Evolutionary conservation across 2,888 invertebrate species (phyloP).

Genomic region (Mylabris sibirica): DNA sequence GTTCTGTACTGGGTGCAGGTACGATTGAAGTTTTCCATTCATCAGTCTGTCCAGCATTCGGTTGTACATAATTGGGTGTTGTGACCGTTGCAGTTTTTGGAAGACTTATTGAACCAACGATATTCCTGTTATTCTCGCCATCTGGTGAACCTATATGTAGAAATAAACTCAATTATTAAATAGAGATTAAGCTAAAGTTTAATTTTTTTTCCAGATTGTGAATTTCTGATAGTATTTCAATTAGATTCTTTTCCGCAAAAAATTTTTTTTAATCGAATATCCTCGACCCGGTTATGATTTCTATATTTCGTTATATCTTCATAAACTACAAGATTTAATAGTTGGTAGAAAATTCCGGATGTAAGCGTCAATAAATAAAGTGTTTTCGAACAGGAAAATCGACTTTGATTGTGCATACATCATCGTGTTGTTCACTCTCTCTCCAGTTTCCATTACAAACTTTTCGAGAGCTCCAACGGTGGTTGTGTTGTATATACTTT

Average conservation of each 20-base stretch:
- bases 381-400: not conserved
- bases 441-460: slow-evolving; percentile 3
- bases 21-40: slow-evolving; percentile 64
- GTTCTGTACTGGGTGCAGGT: slow-evolving; percentile 54
- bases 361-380: slow-evolving; percentile 16
- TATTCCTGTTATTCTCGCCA: slow-evolving; percentile 53
- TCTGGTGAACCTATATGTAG: slow-evolving; percentile 55
- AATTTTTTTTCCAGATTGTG: no score
- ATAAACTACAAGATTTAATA: slow-evolving; percentile 16
- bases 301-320: slow-evolving; percentile 9
- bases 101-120: slow-evolving; percentile 47
- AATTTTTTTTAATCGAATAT: no score
- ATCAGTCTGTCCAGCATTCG: slow-evolving; percentile 46
- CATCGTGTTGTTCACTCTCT: not conserved
- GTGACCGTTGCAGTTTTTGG: slow-evolving; percentile 48
- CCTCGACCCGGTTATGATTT: not conserved
- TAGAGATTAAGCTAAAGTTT: no score
- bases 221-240: no score
- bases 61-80: slow-evolving; percentile 51
- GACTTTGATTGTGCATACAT: slow-evolving; percentile 7
- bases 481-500: not conserved
- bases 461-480: not conserved
- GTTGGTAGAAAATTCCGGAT: not conserved
- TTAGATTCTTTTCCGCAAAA: no score
- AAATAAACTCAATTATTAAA: slow-evolving; percentile 28